These are phyloP conservation scores for Hydrotaea diabolus DNA, from an alignment of 2,888 invertebrate genomes.

Conservation along the genomic window DNA sequence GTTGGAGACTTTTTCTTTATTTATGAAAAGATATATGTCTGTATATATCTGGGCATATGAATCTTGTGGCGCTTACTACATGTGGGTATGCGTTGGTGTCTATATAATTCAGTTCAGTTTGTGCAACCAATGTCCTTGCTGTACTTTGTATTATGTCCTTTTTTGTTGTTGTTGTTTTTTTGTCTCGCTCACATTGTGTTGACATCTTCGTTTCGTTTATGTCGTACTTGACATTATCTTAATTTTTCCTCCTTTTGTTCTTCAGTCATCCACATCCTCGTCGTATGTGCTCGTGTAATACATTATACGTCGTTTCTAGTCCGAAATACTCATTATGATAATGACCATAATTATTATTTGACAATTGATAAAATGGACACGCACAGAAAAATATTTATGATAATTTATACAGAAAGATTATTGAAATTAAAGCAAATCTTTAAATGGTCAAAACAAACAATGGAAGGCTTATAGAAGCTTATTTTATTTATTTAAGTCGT, in stretches of 20 bases:
- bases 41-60: background rate
- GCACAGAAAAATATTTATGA: background rate
- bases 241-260: conserved; percentile 5
- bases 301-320: background rate
- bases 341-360: conserved; percentile 54
- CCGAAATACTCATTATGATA: conserved; percentile 44
- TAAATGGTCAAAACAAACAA: background rate
- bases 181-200: background rate
- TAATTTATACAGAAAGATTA: background rate
- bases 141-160: background rate
- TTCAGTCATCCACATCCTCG: background rate
- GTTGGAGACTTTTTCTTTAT: conserved; percentile 5
- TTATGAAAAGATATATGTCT: background rate
- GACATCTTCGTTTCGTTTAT: conserved; percentile 5
- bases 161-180: background rate
- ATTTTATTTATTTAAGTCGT: no score
- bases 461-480: background rate
- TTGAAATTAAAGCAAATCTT: background rate
- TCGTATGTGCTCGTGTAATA: background rate
- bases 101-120: no score
- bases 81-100: no score
- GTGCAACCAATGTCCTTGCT: background rate
- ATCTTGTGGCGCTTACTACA: background rate
- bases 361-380: conserved; percentile 49
- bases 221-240: conserved; percentile 17